Evolutionary conservation across 2,797 vertebrate species (phyloP), one percentile per base, ranked within the genome.

Genomic region (Phoebastria nigripes): DNA sequence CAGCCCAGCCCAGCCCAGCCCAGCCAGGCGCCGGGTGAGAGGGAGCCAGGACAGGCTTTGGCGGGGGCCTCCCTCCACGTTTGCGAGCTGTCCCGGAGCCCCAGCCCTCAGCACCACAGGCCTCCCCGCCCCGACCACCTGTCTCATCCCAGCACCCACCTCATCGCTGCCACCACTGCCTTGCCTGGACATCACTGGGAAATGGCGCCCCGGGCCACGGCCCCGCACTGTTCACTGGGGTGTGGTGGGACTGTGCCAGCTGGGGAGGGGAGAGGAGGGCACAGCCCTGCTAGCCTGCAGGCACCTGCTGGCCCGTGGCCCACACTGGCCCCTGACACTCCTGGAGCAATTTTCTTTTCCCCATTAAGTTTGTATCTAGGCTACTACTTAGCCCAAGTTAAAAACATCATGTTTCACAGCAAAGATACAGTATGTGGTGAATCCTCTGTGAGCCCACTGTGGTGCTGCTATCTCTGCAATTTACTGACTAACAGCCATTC

Each of bases 31-130:
- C 18, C 1, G 3, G 4, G 24, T 35, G 49, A 51, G 46, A 39
- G 6, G 29, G 17, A 77, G 20, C 19, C 11, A 25, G 18, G 18
- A 20, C 6, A 49, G 46, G 24, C 20, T 15, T 29, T 37, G 22
- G 14, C 1, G 0, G 39, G 17, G 21, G 5, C 17, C 29, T 22
- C 17, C 12, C 26, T 6, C 1, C 3, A 9, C 0, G 0, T 31
- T 28, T 70, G 9, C 29, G 44, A 58, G 21, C 49, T 25, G 16
- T 22, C 11, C 9, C 0, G 1, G 15, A 39, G 55, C 12, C 8
- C 29, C 47, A 41, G 29, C 13, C 31, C 22, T 83, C 24, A 49
- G 47, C 16, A 26, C 24, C 31, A 37, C 7, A 4, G 51, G 3
- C 13, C 29, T 29, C 42, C 26, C 20, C 1, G 1, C 5, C 29